Base-by-base conservation (phyloP, 2,888 invertebrate species). In the Cataglyphis albicans region DNA sequence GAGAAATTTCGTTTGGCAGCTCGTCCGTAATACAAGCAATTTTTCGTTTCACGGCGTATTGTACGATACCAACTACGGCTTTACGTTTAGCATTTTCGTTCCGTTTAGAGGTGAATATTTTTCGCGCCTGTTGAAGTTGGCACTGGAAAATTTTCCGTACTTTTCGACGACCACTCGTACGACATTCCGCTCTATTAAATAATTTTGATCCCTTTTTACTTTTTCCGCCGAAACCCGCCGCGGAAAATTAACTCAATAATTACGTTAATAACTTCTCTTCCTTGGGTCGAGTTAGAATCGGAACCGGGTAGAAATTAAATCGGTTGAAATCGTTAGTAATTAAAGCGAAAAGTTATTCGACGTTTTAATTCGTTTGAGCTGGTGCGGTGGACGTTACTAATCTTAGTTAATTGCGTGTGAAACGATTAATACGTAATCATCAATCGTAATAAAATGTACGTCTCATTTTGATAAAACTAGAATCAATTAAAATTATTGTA, bases 221-320 rank as follows among this genome's bases (percentile, higher is more conserved):
- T 48, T 10, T n/a, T 29, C 5, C 48, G 10, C 35, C 6, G 29
- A 29, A 48, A 44, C 3, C 44, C 44, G 44, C 18, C 12, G 7
- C 41, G 9, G 5, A 67, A 67, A 67, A 44, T 67, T 67, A 67
- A 18, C 15, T 15, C 67, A 10, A 10, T 67, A 48, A 67, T 67
- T 48, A 29, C 67, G 44, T 29, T 67, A 67, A 67, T 67, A 67
- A 67, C 29, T 67, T 67, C 29, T 4, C 29, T n/a, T n/a, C n/a
- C 52, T n/a, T 52, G 52, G 52, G 3, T n/a, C n/a, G n/a, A n/a
- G 29, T 67, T 29, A 44, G 18, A 29, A 15, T 52, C n/a, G 48
- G 25, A 67, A 29, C 9, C 29, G 44, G 18, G 44, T 15, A 29
- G 44, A 67, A 67, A 67, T 67, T 67, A 67, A 67, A 48, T n/a